These are phyloP conservation scores for Batillaria attramentaria DNA, from an alignment of 1,140 invertebrate genomes.

Conservation along the genomic window DNA sequence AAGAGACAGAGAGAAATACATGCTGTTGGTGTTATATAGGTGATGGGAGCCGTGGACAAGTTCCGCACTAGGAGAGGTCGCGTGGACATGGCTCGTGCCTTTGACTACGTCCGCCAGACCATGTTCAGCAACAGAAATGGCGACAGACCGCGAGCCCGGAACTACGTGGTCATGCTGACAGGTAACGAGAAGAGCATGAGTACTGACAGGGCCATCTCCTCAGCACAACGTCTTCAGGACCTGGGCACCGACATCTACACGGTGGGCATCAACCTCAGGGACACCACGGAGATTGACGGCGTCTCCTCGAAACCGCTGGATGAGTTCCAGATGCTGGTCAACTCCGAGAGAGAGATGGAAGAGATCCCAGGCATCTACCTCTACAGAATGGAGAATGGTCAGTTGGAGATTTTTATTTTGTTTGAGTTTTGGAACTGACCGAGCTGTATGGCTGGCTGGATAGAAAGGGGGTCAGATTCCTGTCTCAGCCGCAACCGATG, in stretches of 20 bases:
- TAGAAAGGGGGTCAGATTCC: no score
- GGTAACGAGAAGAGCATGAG: constrained; percentile 52
- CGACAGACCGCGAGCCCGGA: constrained; percentile 59
- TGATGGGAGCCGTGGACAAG: background rate
- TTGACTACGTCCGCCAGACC: constrained; percentile 49
- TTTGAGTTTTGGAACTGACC: no score
- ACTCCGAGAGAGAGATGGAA: constrained; percentile 29
- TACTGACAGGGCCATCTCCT: constrained; percentile 20
- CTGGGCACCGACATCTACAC: constrained; percentile 53
- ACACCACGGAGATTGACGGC: constrained; percentile 54
- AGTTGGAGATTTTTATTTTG: no score
- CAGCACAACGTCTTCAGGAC: constrained; percentile 47
- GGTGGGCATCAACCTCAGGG: constrained; percentile 53
- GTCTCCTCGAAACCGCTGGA: constrained; percentile 50
- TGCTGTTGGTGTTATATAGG: background rate
- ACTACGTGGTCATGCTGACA: constrained; percentile 59
- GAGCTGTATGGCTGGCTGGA: no score
- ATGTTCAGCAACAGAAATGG: constrained; percentile 61
- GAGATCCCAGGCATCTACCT: constrained; percentile 41
- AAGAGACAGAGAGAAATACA: no score
- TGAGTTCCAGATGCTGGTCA: constrained; percentile 44
- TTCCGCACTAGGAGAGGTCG: background rate
- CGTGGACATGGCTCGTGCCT: constrained; percentile 40
- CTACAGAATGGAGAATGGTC: constrained; percentile 41
- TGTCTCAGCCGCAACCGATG: no score